These are phyloP conservation scores for Dicentrarchus labrax DNA, from an alignment of 2,113 vertebrate genomes.

Conservation along the genomic window DNA sequence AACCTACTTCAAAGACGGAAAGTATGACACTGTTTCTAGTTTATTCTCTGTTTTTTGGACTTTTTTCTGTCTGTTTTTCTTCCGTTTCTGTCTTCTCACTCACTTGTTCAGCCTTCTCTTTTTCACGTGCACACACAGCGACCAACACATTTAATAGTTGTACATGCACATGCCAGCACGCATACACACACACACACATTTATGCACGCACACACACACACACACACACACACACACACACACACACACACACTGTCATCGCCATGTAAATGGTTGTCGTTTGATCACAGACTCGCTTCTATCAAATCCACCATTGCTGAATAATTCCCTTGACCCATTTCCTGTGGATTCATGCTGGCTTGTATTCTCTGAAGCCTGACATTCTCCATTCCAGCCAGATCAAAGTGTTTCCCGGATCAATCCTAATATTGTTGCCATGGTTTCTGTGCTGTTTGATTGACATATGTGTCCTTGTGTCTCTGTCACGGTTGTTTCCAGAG, in stretches of 20 bases:
- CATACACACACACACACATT: slow-evolving; percentile 27
- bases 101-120: slow-evolving; percentile 19
- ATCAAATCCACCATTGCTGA: slow-evolving; percentile 69
- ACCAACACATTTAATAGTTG: slow-evolving; percentile 11
- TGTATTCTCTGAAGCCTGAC: slow-evolving; percentile 70
- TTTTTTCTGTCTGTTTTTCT: slow-evolving; percentile 80
- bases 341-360: slow-evolving; percentile 62
- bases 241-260: slow-evolving; percentile 40
- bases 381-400: slow-evolving; percentile 70
- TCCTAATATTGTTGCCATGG: slow-evolving; percentile 69
- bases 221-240: slow-evolving; percentile 7
- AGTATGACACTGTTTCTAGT: slow-evolving; percentile 85
- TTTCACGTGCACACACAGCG: slow-evolving; percentile 3
- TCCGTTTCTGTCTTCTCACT: slow-evolving; percentile 13
- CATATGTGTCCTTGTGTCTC: slow-evolving; percentile 65
- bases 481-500: slow-evolving; percentile 85
- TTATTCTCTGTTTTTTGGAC: slow-evolving; percentile 30
- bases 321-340: slow-evolving; percentile 78
- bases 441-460: slow-evolving; percentile 66
- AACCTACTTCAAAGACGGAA: slow-evolving; percentile 99
- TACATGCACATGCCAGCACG: not conserved
- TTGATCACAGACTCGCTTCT: slow-evolving; percentile 70
- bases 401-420: slow-evolving; percentile 73
- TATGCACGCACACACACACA: slow-evolving; percentile 12
- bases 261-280: slow-evolving; percentile 63